Base-by-base conservation (phyloP, 2,113 vertebrate genomes). In the Rhodinocichla rosea region DNA sequence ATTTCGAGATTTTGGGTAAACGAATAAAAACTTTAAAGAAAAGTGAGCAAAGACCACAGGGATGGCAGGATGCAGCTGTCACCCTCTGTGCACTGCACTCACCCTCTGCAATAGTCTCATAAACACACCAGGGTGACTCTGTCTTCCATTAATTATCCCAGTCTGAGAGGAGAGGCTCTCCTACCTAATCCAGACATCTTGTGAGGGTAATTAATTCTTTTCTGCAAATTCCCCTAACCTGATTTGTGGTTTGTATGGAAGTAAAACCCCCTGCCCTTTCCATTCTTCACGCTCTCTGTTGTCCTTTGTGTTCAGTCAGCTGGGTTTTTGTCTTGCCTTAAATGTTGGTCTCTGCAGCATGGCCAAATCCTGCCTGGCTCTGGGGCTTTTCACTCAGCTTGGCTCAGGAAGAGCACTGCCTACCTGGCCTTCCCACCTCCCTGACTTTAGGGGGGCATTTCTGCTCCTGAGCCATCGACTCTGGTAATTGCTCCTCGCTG, bases 251-350 rank as follows among this genome's bases (percentile, higher is more conserved):
- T 82, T 49, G 15, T 45, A 10, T 22, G 27, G 60, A 67, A 90
- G 56, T 33, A 82, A 90, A 68, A 42, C 15, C 8, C 14, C 7
- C 7, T 23, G 6, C 32, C 3, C n/a, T 68, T 91, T 81, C 32
- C 0, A 0, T 28, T 57, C 33, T 71, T 82, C 8, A 44, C 1
- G 0, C 12, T 57, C n/a, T 40, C 27, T 4, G 1, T 55, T 35
- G 9, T 62, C 10, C 32, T 73, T 83, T 49, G 26, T 8, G 10
- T 89, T 80, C 40, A 45, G 13, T 26, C 18, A 70, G 50, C 9
- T 78, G 30, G 13, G 5, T 45, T 39, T 59, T 59, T 50, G 32
- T 32, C 7, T 65, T 45, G 6, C 17, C 17, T 64, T 56, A 70
- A 26, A 22, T 39, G 13, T 42, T 74, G 47, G 35, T 7, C 40